These are phyloP conservation scores for Agelaius phoeniceus DNA, from an alignment of 2,113 vertebrate genomes.

Conservation along the genomic window DNA sequence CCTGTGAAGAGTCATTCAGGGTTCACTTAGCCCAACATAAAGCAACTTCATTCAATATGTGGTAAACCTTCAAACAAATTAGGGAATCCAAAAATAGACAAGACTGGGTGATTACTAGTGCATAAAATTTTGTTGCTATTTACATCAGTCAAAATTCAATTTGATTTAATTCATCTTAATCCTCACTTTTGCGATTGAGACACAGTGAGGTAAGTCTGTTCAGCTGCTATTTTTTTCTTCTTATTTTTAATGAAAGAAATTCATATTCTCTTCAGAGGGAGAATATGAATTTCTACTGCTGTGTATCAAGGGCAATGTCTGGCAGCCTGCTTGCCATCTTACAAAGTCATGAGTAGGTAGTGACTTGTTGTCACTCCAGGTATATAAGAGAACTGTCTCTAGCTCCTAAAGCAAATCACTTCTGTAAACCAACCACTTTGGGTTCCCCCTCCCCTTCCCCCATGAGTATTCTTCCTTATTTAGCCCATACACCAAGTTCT, in stretches of 20 bases:
- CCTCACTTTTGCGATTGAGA: background rate
- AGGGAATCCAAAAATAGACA: background rate
- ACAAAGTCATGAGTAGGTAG: background rate
- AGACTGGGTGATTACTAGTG: background rate
- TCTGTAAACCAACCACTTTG: background rate
- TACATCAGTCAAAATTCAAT: background rate
- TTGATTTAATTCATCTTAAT: background rate
- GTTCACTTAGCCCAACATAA: background rate
- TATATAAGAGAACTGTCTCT: background rate
- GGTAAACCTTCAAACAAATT: background rate
- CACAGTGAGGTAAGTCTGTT: background rate
- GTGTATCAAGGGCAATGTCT: background rate
- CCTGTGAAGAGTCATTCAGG: background rate
- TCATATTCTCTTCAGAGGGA: background rate
- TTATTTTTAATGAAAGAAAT: background rate
- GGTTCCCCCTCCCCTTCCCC: rapidly evolving
- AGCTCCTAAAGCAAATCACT: background rate
- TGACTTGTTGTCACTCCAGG: background rate
- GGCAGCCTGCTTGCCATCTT: background rate
- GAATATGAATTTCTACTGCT: background rate
- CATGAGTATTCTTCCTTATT: background rate
- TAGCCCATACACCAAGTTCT: background rate
- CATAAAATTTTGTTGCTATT: background rate
- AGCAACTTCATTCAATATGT: background rate
- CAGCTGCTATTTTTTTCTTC: background rate